Conservation (phyloP, 1,140 invertebrate species). For the Asobara japonica region DNA sequence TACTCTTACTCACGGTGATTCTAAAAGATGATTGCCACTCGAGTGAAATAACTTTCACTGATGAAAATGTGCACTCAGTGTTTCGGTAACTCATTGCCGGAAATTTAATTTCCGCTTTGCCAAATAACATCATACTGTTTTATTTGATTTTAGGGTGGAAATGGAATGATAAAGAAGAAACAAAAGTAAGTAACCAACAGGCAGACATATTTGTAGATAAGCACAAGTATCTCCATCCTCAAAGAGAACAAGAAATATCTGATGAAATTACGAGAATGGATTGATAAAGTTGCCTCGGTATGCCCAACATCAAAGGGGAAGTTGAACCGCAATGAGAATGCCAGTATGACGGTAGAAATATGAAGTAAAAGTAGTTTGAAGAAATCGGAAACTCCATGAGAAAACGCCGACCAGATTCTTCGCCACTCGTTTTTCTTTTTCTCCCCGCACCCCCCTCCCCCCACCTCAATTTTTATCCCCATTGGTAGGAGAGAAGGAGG, state of each 20-base stretch:
- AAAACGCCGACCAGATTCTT: neutral
- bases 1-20: neutral
- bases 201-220: neutral
- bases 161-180: neutral
- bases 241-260: neutral
- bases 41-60: conserved; percentile 11
- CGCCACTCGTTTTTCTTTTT: neutral
- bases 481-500: neutral
- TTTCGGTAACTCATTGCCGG: neutral
- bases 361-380: neutral
- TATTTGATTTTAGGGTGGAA: neutral
- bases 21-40: neutral
- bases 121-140: neutral
- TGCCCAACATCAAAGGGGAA: neutral
- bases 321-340: neutral
- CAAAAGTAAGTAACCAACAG: neutral
- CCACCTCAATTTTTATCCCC: neutral
- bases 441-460: no score
- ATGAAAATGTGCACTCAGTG: conserved; percentile 20
- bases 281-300: neutral
- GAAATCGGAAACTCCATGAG: neutral
- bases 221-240: neutral
- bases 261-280: conserved; percentile 13
- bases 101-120: conserved; percentile 16
- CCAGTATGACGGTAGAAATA: neutral